phyloP scores from a whole-genome alignment of 2,888 invertebrate species.

The Oscheius onirici region DNA sequence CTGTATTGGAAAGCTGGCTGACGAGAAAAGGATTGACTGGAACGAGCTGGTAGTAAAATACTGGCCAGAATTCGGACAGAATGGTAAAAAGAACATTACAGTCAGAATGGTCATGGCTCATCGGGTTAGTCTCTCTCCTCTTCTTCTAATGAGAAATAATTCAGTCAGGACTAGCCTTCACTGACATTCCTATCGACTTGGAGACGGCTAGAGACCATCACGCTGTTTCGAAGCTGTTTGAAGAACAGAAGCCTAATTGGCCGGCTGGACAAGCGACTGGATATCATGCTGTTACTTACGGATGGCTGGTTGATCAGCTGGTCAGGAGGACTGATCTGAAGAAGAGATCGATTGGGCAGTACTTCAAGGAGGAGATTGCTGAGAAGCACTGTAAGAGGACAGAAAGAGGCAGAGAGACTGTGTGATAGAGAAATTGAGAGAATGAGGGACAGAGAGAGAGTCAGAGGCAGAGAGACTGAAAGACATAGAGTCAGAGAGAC shows the following conservation, averaged over 20 bases:
- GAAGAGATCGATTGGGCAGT: slow-evolving; percentile 69
- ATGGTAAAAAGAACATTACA: slow-evolving; percentile 73
- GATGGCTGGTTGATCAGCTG: slow-evolving; percentile 69
- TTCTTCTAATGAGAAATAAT: not conserved
- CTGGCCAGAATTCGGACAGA: slow-evolving; percentile 74
- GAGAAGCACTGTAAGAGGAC: slow-evolving; percentile 28
- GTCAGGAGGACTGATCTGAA: slow-evolving; percentile 70
- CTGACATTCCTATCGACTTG: slow-evolving; percentile 69
- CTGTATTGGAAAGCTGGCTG: slow-evolving; percentile 71
- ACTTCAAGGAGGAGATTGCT: slow-evolving; percentile 62
- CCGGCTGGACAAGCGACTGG: slow-evolving; percentile 68
- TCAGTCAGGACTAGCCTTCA: slow-evolving; percentile 71
- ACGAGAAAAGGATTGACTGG: slow-evolving; percentile 72
- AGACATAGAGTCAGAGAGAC: no score
- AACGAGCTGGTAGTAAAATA: slow-evolving; percentile 70
- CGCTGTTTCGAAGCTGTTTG: slow-evolving; percentile 70
- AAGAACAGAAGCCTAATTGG: slow-evolving; percentile 69
- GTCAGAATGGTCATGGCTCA: slow-evolving; percentile 67
- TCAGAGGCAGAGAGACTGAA: no score
- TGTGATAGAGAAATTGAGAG: not conserved
- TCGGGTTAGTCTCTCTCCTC: slow-evolving; percentile 10
- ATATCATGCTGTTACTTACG: slow-evolving; percentile 72
- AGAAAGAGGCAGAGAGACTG: no score
- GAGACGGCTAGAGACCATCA: slow-evolving; percentile 69
- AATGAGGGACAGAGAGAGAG: no score